Base-by-base conservation (phyloP, 2,113 vertebrate species). In the Nerophis lumbriciformis region DNA sequence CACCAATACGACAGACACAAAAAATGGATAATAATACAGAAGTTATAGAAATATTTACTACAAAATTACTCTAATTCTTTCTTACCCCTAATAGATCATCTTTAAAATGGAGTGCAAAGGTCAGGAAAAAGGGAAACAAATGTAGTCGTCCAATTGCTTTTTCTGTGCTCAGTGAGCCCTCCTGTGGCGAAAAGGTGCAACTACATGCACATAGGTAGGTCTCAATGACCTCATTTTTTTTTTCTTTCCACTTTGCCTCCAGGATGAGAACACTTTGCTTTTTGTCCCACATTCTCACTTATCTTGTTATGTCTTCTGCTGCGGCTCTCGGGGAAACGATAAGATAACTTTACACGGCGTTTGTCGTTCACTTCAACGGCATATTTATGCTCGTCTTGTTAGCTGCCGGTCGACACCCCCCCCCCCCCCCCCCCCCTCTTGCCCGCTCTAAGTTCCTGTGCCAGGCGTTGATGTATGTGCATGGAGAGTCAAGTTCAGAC, bases 381-480 rank as follows among this genome's bases (percentile, higher is more conserved):
- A 48, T 7, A 11, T 47, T 59, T 21, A 44, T 8, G 5, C n/a
- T 47, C 49, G 4, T 47, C 55, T 36, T 57, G 8, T 37, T 57
- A n/a, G 39, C 51, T 49, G 28, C 39, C 65, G 54, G 45, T 19
- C 56, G 83, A 72, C 48, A 16, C 68, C 62, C 50, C 68, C 63
- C 72, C 69, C 73, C 78, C 73, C 45, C 10, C 71, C 63, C 73
- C 49, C 39, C 66, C 76, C 61, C 52, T 72, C 76, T 75, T n/a
- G 21, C 28, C 28, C 28, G 28, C 1, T 2, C 71, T 75, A 58
- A 80, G 82, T 79, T 77, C 72, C 74, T 51, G 80, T 65, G 1
- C 77, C 76, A 76, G 64, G 42, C 7, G 49, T 48, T 71, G 81
- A 81, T 78, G 78, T 73, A 74, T 73, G 69, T 62, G 53, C 36